Conservation (phyloP, 2,888 invertebrate species). For the Cetonia aurata region DNA sequence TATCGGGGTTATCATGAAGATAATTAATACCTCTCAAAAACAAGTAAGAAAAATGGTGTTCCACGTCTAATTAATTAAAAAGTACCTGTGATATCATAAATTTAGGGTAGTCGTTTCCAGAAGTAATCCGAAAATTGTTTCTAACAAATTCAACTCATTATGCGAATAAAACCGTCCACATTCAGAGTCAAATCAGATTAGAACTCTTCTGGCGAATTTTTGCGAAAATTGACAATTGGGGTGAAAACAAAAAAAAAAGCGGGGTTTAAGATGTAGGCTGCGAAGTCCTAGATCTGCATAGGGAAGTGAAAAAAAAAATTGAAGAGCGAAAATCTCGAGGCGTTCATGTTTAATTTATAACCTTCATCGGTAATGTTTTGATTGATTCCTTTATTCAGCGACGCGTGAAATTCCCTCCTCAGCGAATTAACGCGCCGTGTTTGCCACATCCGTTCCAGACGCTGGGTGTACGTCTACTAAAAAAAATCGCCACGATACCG, state of each 20-base stretch:
- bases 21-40: constrained; percentile 9
- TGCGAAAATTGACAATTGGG: neutral
- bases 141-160: neutral
- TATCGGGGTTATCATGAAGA: neutral
- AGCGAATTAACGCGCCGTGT: constrained; percentile 33
- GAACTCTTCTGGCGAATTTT: neutral
- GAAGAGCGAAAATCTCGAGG: neutral
- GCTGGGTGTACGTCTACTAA: neutral
- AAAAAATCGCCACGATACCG: neutral
- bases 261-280: neutral
- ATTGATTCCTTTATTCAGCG: constrained; percentile 53
- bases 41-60: constrained; percentile 19
- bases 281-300: neutral
- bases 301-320: neutral
- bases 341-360: constrained; percentile 59
- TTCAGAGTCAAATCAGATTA: constrained; percentile 8
- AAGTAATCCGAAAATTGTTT: neutral
- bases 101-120: constrained; percentile 5
- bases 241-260: neutral
- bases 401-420: constrained; percentile 39
- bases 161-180: too few relatives aligned
- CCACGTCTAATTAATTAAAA: constrained; percentile 25
- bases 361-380: constrained; percentile 57
- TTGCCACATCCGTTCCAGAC: constrained; percentile 34
- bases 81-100: constrained; percentile 12